phyloP scores from a whole-genome alignment of 2,113 vertebrate species.

The Eidolon helvum region DNA sequence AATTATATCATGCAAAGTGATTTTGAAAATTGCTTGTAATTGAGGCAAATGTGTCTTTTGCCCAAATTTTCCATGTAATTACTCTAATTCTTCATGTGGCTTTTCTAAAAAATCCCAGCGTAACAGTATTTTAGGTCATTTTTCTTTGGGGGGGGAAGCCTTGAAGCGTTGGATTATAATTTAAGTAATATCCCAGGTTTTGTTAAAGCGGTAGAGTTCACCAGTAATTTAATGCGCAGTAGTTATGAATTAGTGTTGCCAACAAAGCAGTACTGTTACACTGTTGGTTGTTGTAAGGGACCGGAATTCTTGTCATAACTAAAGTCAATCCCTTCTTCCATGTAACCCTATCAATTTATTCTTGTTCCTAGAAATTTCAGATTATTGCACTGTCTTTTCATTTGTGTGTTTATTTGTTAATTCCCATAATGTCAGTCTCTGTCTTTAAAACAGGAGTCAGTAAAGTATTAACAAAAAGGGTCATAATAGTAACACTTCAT shows the following conservation, averaged over 20 bases:
- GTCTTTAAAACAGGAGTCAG: neutral
- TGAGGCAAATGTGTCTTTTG: slow-evolving; percentile 36
- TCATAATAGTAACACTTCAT: neutral
- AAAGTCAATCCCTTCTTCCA: neutral
- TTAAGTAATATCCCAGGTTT: neutral
- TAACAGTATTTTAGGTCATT: slow-evolving; percentile 13
- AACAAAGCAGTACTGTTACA: neutral
- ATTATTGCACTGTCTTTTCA: neutral
- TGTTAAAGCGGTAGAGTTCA: neutral
- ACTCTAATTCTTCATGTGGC: slow-evolving; percentile 31
- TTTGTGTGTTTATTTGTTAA: neutral
- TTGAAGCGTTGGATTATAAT: neutral
- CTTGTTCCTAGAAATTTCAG: neutral
- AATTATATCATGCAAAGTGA: neutral
- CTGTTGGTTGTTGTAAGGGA: neutral
- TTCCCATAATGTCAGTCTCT: neutral
- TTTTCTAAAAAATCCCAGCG: neutral
- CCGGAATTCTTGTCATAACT: neutral
- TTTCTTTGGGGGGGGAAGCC: neutral
- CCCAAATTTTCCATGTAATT: slow-evolving; percentile 38
- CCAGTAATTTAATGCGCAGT: neutral
- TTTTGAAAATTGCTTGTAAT: slow-evolving; percentile 57
- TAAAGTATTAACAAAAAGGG: neutral
- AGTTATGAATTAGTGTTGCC: slow-evolving; percentile 31
- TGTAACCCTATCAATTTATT: neutral